Evolutionary conservation across 2,797 vertebrate genomes (phyloP), one percentile per base, ranked within the genome.

Genomic region (Mormyrops boulengeri): DNA sequence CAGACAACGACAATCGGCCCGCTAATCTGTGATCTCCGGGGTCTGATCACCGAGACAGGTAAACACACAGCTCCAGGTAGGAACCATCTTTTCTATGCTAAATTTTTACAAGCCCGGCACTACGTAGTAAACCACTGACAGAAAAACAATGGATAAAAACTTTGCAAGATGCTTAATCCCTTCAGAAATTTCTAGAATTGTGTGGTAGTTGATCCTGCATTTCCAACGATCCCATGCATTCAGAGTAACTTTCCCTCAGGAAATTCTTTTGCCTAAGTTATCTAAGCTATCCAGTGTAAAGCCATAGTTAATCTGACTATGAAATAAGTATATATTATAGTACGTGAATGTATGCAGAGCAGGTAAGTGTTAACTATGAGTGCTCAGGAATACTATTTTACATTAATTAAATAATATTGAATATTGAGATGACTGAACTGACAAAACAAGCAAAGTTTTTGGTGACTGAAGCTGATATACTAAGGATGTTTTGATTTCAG

Each of bases 11-110:
- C 5, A 86, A 6, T 50, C 87, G 86, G 88, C 80, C 80, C 8
- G 4, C n/a, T 52, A 2, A 88, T 92, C 90, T 91, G 86, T 92
- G 89, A 90, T 87, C 85, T 91, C 92, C 89, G 91, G 91, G 34
- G 11, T 90, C 77, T 73, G 84, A 85, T 90, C 52, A 89, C 85
- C 22, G 82, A 89, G 87, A 89, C 89, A 93, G 93, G 94, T 90
- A 93, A 90, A 91, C 89, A 90, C 92, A 89, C 92, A 91, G 60
- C 91, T 93, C 90, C 92, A 94, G 95, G 94, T 96, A 89, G 94
- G 94, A 88, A 82, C 9, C 14, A 2, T 55, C 38, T 19, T 41
- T 44, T 80, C 38, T 80, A 19, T 2, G 38, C 19, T 1, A 44
- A 14, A 38, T 73, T 73, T 34, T 5, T 69, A 69, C 26, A 12